Conservation (phyloP, 2,797 vertebrate genomes). For the Simalia tracyae region DNA sequence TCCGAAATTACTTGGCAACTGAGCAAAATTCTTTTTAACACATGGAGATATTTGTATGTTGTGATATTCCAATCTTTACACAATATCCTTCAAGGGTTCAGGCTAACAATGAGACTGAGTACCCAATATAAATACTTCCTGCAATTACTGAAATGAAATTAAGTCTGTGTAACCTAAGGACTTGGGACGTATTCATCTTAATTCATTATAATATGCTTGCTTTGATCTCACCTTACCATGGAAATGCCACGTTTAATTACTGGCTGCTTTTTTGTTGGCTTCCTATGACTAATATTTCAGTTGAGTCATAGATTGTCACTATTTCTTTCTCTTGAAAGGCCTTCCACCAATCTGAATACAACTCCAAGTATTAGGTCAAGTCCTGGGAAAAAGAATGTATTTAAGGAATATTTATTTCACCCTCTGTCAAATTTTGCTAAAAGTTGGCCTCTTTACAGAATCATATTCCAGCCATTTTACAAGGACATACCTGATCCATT, state of each 20-base stretch:
- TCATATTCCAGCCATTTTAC: neutral
- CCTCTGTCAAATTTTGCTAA: neutral
- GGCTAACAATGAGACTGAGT: neutral
- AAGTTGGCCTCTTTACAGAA: neutral
- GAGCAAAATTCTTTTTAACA: neutral
- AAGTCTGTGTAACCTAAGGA: neutral
- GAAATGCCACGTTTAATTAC: neutral
- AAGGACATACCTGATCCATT: neutral
- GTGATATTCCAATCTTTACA: no score
- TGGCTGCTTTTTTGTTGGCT: slow-evolving; percentile 29
- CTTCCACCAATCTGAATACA: neutral
- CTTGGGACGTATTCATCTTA: accelerated
- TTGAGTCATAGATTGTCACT: neutral
- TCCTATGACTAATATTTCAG: slow-evolving; percentile 33
- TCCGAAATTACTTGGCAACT: neutral
- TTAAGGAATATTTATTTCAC: neutral
- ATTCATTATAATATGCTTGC: neutral
- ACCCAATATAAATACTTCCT: neutral
- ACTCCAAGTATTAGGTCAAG: slow-evolving; percentile 25
- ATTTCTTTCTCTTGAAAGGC: slow-evolving; percentile 5
- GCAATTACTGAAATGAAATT: slow-evolving; percentile 10
- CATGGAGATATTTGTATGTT: neutral
- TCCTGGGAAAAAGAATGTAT: neutral
- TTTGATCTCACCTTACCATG: neutral
- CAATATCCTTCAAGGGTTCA: neutral